A percentile compares a stretch with the other conserved stretches of the same genome.
Conservation (phyloP, 2,113 vertebrate species). For the Menura novaehollandiae region DNA sequence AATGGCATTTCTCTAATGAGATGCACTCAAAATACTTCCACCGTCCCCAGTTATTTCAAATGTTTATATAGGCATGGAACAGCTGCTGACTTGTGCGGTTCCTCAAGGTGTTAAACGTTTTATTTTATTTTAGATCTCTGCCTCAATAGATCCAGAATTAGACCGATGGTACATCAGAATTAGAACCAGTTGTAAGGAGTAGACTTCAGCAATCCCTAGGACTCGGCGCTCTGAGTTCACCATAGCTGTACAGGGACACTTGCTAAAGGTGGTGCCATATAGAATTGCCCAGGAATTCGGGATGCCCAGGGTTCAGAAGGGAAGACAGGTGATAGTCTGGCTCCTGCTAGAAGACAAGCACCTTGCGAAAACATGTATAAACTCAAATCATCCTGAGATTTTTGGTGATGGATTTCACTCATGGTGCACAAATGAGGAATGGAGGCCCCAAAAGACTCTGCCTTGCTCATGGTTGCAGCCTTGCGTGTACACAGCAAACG, state of each 20-base stretch:
- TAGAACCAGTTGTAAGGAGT: background rate
- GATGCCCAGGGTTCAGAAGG: background rate
- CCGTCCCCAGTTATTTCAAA: background rate
- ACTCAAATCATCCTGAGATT: background rate
- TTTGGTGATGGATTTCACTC: background rate
- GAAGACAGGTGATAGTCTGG: background rate
- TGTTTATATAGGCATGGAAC: background rate
- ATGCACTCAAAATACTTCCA: conserved; percentile 47
- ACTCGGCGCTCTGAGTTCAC: accelerated
- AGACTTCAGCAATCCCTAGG: background rate
- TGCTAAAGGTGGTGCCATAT: background rate
- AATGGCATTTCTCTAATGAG: conserved; percentile 50
- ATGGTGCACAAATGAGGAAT: background rate
- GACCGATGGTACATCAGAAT: background rate
- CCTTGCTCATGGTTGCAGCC: background rate
- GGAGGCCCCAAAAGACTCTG: background rate
- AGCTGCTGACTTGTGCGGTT: background rate
- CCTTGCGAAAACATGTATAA: background rate
- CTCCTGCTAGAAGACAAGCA: background rate
- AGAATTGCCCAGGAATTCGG: background rate
- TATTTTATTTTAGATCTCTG: conserved; percentile 25
- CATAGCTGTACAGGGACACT: accelerated
- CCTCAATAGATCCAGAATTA: conserved; percentile 5
- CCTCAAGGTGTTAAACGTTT: background rate
- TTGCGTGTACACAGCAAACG: background rate